phyloP scores from a whole-genome alignment of 1,140 invertebrate species.

The Globodera rostochiensis region DNA sequence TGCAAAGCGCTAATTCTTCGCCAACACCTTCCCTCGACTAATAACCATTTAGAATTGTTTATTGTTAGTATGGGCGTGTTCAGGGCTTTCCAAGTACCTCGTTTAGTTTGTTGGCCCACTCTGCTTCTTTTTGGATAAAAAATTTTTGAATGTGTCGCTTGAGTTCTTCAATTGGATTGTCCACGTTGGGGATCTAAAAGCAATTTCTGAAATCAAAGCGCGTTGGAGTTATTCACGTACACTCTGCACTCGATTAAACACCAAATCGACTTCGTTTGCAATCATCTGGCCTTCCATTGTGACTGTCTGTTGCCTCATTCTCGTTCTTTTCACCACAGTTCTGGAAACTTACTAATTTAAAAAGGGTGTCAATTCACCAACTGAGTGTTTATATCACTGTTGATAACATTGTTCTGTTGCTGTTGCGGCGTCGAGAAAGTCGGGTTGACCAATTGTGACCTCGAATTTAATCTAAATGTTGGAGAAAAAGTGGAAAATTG shows the following conservation, averaged over 20 bases:
- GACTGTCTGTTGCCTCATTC: conserved; percentile 34
- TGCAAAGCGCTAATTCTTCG: conserved; percentile 37
- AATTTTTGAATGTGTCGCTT: conserved; percentile 34
- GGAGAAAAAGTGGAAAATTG: neutral
- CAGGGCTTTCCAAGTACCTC: conserved; percentile 18
- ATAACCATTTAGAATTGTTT: neutral
- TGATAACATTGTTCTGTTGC: neutral
- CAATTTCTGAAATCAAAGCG: neutral
- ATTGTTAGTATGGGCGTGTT: neutral
- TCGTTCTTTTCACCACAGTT: conserved; percentile 33
- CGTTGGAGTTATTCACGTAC: neutral
- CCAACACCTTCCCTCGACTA: conserved; percentile 19
- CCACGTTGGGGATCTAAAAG: conserved; percentile 28
- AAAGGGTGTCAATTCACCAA: neutral
- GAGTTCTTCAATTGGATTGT: conserved; percentile 34
- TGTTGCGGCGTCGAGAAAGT: neutral
- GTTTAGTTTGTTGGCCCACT: conserved; percentile 28
- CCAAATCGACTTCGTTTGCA: conserved; percentile 35
- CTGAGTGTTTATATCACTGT: conserved; percentile 15
- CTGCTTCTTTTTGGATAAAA: conserved; percentile 30
- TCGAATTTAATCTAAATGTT: neutral
- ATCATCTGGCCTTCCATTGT: conserved; percentile 38
- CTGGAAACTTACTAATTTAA: conserved; percentile 26
- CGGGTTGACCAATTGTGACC: neutral
- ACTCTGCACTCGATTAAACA: conserved; percentile 25